Base-by-base conservation (phyloP, 2,797 vertebrate genomes). In the Pipistrellus nathusii region DNA sequence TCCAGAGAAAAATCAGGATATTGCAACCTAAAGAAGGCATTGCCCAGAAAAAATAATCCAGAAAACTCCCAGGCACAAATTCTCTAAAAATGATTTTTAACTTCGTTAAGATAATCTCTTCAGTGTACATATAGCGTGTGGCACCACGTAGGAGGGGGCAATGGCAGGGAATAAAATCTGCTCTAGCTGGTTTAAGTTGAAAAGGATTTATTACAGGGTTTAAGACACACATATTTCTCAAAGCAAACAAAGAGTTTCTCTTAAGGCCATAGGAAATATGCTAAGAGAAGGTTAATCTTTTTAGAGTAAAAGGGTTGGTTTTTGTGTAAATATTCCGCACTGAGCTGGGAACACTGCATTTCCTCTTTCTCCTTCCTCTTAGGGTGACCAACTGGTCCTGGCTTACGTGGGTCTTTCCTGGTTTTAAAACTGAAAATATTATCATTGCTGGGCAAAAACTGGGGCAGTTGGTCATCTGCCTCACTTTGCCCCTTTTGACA, bases 261-360 rank as follows among this genome's bases (percentile, higher is more conserved):
- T 76, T 94, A 93, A 96, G 94, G 96, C 94, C 95, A 90, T 95
- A 95, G 96, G 94, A 97, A 97, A 96, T 95, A 93, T 69, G 91
- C 92, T 94, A 94, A 95, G 77, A 90, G 85, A 96, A 96, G 88
- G 94, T 95, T 97, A 97, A 96, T 95, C 96, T 95, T 95, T 96
- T 92, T 53, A 81, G 96, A 85, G 87, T 95, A 96, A 95, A 96
- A 93, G 71, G 75, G 46, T 90, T 96, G 92, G 21, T 38, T 95
- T 94, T 86, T 96, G 66, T 97, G 38, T 95, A 96, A 96, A 96
- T 96, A 94, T 51, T 95, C 88, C 93, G 88, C 0, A 3, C 66
- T 86, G 75, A 69, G 20, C 93, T 96, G 92, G 82, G 73, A 97
- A 96, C 82, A 89, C 64, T 75, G 51, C n/a, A 69, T 93, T 95